Percentiles rank a stretch among this genome's conserved stretches.
phyloP scores from a whole-genome alignment of 2,888 invertebrate species.

The Marasmarcha lunaedactyla region DNA sequence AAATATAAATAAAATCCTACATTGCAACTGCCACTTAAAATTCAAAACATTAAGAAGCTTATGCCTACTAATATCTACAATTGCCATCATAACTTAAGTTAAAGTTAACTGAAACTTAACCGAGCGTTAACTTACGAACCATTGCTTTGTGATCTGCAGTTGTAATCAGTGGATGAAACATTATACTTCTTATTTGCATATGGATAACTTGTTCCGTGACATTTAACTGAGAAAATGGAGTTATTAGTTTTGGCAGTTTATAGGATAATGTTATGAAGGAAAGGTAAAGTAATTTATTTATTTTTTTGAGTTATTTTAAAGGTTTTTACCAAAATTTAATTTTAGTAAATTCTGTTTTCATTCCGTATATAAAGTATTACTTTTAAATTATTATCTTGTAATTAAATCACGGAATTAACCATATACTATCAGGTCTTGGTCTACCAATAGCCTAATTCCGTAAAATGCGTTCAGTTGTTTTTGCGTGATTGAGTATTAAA shows the following conservation, averaged over 20 bases:
- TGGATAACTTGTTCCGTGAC: slow-evolving; percentile 42
- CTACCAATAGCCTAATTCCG: too few relatives aligned
- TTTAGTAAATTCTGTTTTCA: too few relatives aligned
- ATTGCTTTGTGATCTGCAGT: slow-evolving; percentile 41
- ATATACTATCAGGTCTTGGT: too few relatives aligned
- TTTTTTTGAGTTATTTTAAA: slow-evolving; percentile 7
- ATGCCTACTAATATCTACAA: slow-evolving; percentile 5
- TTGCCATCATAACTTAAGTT: slow-evolving; percentile 21
- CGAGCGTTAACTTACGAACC: slow-evolving; percentile 32
- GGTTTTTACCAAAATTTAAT: too few relatives aligned
- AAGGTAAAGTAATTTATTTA: neutral
- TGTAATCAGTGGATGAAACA: slow-evolving; percentile 37
- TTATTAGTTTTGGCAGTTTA: too few relatives aligned
- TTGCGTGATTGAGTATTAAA: too few relatives aligned
- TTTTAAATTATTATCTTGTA: too few relatives aligned
- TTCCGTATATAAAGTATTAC: too few relatives aligned
- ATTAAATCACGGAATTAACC: too few relatives aligned
- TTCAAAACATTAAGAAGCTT: slow-evolving; percentile 6
- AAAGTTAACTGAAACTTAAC: slow-evolving; percentile 31
- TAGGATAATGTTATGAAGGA: slow-evolving; percentile 3
- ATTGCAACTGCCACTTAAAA: too few relatives aligned
- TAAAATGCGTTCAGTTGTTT: too few relatives aligned
- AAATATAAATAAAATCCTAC: too few relatives aligned
- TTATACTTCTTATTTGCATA: slow-evolving; percentile 41
- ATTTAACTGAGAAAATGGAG: slow-evolving; percentile 29